Evolutionary conservation across 2,888 invertebrate species (phyloP), one percentile per base, ranked within the genome.

Genomic region (Tetranychus piercei): DNA sequence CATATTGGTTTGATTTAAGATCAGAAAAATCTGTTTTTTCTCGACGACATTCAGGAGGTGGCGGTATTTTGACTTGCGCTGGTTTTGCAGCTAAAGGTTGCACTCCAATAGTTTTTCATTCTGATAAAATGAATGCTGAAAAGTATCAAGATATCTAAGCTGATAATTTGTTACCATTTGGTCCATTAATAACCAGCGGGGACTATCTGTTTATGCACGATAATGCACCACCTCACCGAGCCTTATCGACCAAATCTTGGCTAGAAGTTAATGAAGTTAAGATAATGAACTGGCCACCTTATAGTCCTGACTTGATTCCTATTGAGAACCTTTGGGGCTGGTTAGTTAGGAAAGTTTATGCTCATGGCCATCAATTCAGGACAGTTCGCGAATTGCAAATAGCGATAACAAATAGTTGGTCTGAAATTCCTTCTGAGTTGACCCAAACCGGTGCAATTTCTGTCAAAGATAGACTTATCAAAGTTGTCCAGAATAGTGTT

Each of bases 231-330:
- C 6, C 9, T 9, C 45, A 45, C 9, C 45, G 45, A 45, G 6
- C 45, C 9, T 6, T 8, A 8, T 45, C 45, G 9, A 45, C 45
- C 9, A 6, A 9, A 9, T 8, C 7, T 6, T 45, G 45, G 45
- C 9, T 45, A 8, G 45, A 45, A 9, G 45, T 9, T 9, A 45
- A 73, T 55, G 44, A 6, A 11, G 22, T 73, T 55, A 20, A 73
- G 23, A 45, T 73, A 45, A 7, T 73, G 73, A 7, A 64, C 9
- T 73, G 73, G 73, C 73, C 73, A 22, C 6, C 73, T 9, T 18
- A 11, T 23, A 22, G 20, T 55, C 73, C 73, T 6, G 73, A 73
- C 20, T 20, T 73, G 7, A 55, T 7, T 20, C 73, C 73, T 7
- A 71, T 71, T 11, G 71, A 71, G 18, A 71, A 71, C 18, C 44